Base-by-base conservation (phyloP, 2,797 vertebrate genomes). In the Phoxinus dragarum region DNA sequence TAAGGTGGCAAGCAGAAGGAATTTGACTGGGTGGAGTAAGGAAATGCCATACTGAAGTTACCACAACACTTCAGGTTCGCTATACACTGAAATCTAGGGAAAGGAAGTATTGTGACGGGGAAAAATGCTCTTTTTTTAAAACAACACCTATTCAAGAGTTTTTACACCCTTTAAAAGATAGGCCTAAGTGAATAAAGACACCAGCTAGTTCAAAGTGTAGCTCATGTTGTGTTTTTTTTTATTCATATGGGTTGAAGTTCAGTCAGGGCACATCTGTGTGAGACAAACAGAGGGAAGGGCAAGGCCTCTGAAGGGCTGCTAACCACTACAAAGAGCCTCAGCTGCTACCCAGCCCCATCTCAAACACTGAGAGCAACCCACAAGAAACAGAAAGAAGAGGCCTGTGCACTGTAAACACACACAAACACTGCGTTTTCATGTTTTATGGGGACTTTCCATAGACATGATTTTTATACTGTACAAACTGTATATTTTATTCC, bases 261-360 rank as follows among this genome's bases (percentile, higher is more conserved):
- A 71, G 80, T 80, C 85, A 66, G 36, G 68, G 64, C 89, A 87
- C 88, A 84, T 88, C 89, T 86, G 86, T 86, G 86, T 56, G 44
- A 73, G 84, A 77, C 84, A 88, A 88, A 86, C 78, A 86, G 54
- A 82, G 72, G 84, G 85, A 79, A 81, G 88, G 80, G 64, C 49
- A 81, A 73, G 66, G 72, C 84, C 82, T 76, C 66, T 69, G 31
- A 27, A 81, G 77, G 89, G 88, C 89, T 54, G 87, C 94, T 93
- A 94, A 94, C 93, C 94, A 94, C 91, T 93, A 69, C 91, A 90
- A 92, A 87, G 91, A 90, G 85, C 77, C 77, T 88, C 88, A 90
- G 89, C 81, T 84, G 68, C 68, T 75, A 76, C 69, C 56, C 59
- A 66, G 68, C 34, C 80, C 80, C 73, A 79, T 77, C 79, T 80